Percentiles rank a stretch among this genome's conserved stretches.
Evolutionary conservation across 2,888 invertebrate species (phyloP).

Genomic region (Dysmachus trigonus): DNA sequence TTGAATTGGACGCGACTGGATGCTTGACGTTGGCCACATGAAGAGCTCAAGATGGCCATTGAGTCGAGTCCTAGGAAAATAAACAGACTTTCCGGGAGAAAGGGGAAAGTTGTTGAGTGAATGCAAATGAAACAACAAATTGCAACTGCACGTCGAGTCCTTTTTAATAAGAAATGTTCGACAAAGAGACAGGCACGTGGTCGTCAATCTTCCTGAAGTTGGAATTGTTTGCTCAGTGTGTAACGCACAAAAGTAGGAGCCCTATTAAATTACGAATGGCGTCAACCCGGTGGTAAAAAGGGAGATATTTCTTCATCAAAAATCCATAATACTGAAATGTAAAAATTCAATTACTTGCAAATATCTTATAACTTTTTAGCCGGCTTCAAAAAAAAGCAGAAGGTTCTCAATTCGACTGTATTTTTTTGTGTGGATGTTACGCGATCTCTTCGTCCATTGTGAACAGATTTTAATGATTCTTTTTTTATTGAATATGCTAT

Average conservation of each 20-base stretch:
- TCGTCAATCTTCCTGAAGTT: constrained; percentile 8
- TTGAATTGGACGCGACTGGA: background rate
- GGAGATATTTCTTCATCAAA: background rate
- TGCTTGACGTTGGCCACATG: constrained; percentile 1
- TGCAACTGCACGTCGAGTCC: constrained; percentile 3
- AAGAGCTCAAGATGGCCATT: background rate
- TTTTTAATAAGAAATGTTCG: background rate
- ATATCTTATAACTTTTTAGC: too few species aligned
- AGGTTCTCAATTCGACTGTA: too few species aligned
- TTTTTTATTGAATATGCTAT: too few species aligned
- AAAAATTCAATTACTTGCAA: too few species aligned
- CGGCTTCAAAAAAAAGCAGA: too few species aligned
- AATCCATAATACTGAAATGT: background rate
- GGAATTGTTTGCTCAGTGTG: background rate
- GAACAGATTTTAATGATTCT: too few species aligned
- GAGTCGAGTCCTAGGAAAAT: background rate
- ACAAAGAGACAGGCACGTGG: constrained; percentile 16
- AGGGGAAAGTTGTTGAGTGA: constrained; percentile 37
- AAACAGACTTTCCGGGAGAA: background rate
- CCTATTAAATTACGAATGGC: background rate
- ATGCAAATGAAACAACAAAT: constrained; percentile 36
- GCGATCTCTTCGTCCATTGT: too few species aligned
- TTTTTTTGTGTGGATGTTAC: too few species aligned
- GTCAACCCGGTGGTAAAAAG: background rate
- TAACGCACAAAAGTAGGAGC: background rate